phyloP scores from a whole-genome alignment of 2,888 invertebrate species.

The Acheta domesticus region DNA sequence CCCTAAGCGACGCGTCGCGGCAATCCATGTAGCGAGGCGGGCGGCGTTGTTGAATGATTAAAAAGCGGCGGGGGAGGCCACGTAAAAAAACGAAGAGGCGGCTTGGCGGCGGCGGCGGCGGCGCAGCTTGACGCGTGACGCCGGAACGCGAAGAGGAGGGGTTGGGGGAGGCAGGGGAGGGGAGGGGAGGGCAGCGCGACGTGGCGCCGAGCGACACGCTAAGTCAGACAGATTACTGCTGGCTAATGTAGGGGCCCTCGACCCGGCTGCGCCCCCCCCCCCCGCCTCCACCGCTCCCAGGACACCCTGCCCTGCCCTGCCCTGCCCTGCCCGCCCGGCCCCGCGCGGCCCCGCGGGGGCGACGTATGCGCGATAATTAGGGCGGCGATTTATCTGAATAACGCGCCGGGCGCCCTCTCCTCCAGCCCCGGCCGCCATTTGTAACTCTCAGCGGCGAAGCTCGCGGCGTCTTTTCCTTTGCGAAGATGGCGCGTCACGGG shows the following conservation, averaged over 20 bases:
- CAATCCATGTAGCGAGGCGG: no score
- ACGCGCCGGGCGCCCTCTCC: not conserved
- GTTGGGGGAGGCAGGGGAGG: not conserved
- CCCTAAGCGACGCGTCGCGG: no score
- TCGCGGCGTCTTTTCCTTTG: no score
- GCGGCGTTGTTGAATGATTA: no score
- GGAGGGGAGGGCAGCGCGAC: not conserved
- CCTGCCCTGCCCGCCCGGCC: not conserved
- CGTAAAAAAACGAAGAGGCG: no score
- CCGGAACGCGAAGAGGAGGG: no score
- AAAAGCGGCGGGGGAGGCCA: no score
- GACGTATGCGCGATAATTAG: conserved; percentile 10
- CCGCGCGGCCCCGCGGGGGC: not conserved
- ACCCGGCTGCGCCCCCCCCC: not conserved
- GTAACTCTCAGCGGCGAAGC: not conserved
- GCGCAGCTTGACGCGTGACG: no score
- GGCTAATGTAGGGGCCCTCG: not conserved
- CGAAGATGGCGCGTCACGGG: no score
- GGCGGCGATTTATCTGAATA: conserved; percentile 18
- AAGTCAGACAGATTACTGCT: conserved; percentile 3
- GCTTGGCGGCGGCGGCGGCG: no score
- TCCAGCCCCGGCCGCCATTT: not conserved
- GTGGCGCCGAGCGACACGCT: not conserved
- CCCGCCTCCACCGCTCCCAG: not conserved
- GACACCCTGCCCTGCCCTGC: not conserved